phyloP scores from a whole-genome alignment of 2,888 invertebrate genomes.

The Hipparchia semele region DNA sequence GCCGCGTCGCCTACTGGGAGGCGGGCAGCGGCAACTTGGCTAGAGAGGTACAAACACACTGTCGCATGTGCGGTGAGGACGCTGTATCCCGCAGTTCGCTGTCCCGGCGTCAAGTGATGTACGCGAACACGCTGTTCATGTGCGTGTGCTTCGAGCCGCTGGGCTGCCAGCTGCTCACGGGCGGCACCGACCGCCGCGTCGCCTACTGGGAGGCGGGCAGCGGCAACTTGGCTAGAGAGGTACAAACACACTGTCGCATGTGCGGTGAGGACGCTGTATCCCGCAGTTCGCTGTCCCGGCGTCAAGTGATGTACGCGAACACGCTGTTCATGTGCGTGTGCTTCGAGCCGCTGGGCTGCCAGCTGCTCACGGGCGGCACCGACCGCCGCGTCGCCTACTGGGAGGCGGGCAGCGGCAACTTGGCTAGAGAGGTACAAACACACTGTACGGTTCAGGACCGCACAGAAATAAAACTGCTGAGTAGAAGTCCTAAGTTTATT shows the following conservation, averaged over 20 bases:
- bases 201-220: conserved; percentile 96
- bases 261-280: too few species aligned
- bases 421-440: conserved; percentile 90
- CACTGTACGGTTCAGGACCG: too few species aligned
- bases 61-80: too few species aligned
- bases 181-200: conserved; percentile 93
- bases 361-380: conserved; percentile 92
- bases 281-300: conserved; percentile 86
- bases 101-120: conserved; percentile 91
- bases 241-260: too few species aligned
- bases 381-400: conserved; percentile 95
- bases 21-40: conserved; percentile 91
- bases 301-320: conserved; percentile 93
- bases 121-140: conserved; percentile 94
- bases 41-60: conserved; percentile 79
- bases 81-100: conserved; percentile 77
- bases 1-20: conserved; percentile 96
- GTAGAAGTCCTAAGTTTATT: too few species aligned
- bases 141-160: conserved; percentile 88
- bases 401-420: conserved; percentile 93
- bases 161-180: conserved; percentile 90
- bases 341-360: conserved; percentile 89
- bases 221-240: conserved; percentile 91
- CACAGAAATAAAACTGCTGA: too few species aligned
- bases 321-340: conserved; percentile 91